Evolutionary conservation across 2,797 vertebrate genomes (phyloP).

Genomic region (Aythya fuligula): DNA sequence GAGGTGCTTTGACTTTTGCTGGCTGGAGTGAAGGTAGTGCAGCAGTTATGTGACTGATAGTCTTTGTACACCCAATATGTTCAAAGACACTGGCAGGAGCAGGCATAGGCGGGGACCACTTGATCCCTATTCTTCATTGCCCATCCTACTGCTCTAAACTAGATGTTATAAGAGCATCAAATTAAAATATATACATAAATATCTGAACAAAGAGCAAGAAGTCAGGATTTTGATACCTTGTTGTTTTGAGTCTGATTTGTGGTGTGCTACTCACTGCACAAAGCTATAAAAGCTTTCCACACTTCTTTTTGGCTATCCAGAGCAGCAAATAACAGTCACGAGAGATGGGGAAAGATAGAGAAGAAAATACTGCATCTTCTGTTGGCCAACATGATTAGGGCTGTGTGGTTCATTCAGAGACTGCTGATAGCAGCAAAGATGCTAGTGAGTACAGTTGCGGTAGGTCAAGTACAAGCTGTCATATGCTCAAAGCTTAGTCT

Average conservation of each 20-base stretch:
- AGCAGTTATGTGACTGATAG: not conserved
- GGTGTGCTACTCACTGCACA: not conserved
- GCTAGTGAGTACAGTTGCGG: not conserved
- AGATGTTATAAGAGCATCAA: not conserved
- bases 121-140: not conserved
- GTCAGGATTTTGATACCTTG: not conserved
- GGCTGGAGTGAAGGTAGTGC: not conserved
- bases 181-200: not conserved
- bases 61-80: not conserved
- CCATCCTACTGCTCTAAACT: not conserved
- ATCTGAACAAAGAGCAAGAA: not conserved
- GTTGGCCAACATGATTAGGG: fast-evolving
- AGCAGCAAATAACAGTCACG: not conserved
- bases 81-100: not conserved
- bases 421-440: not conserved
- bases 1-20: not conserved
- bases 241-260: not conserved
- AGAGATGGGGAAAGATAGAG: not conserved
- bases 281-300: not conserved
- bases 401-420: not conserved
- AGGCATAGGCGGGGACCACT: not conserved
- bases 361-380: not conserved
- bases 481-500: not conserved
- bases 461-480: not conserved
- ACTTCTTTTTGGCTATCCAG: not conserved